Base-by-base conservation (phyloP, 2,113 vertebrate genomes). In the Mugil cephalus region DNA sequence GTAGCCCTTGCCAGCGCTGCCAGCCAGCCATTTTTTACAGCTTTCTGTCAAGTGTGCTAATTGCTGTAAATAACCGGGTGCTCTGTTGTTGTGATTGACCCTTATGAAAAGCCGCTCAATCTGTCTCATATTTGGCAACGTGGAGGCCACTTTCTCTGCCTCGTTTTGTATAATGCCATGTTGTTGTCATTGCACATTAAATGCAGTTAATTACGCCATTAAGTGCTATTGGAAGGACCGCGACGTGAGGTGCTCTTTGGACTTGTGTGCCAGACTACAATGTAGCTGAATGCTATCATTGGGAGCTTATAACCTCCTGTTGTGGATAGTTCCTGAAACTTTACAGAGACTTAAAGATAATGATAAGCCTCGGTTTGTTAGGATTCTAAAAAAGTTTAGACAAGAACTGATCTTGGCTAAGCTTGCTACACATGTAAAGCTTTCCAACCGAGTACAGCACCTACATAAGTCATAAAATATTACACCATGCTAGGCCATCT, bases 11-110 rank as follows among this genome's bases (percentile, higher is more conserved):
- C 76, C 76, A 43, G 53, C 10, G 5, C 62, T 10, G 75, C 42
- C 74, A 54, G 53, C 77, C 69, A 69, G 72, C 18, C 45, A 10
- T 62, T 69, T 48, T 77, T 52, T 65, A 55, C 65, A 35, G 53
- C 51, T 82, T 79, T 74, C 71, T 69, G 69, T 72, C 73, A 67
- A 88, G 69, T 79, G 68, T 36, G 54, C 48, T 88, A 87, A 87
- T 88, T 84, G 65, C 83, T 75, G 70, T 86, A 63, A 87, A 87
- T 80, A 79, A 70, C 77, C 36, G 73, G 52, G 40, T 74, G 40
- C 43, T 80, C 50, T 38, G 51, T 71, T 83, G 74, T 74, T 76
- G 58, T 82, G 74, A 69, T 85, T 89, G 84, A 88, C 89, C 87
- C 81, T 75, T 4, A 10, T 82, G 48, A 73, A 82, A 82, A 82